Evolutionary conservation across 2,888 invertebrate genomes (phyloP).

Genomic region (Drosophila nr. perissopoda): DNA sequence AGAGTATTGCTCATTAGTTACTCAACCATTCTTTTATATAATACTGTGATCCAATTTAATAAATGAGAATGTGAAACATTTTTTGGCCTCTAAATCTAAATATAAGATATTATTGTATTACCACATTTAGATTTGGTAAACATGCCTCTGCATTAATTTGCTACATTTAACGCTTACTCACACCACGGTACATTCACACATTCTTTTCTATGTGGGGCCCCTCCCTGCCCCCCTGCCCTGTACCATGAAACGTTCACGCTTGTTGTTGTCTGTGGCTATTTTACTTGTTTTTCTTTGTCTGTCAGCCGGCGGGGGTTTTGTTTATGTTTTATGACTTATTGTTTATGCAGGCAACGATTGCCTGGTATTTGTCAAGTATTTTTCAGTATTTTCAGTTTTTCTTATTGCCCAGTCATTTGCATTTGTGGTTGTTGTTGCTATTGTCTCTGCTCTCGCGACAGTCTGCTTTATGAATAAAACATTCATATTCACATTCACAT

Average conservation of each 20-base stretch:
- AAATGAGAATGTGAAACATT: background rate
- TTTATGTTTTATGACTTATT: slow-evolving; percentile 58
- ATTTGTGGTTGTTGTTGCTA: slow-evolving; percentile 20
- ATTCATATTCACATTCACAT: slow-evolving; percentile 45
- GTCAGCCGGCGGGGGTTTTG: slow-evolving; percentile 44
- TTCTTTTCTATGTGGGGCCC: slow-evolving; percentile 20
- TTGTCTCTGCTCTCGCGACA: slow-evolving; percentile 21
- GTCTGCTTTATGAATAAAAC: slow-evolving; percentile 39
- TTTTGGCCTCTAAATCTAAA: background rate
- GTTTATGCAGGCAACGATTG: slow-evolving; percentile 59
- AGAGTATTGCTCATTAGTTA: background rate
- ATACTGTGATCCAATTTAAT: background rate
- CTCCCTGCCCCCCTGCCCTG: background rate
- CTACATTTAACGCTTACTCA: background rate
- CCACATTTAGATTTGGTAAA: background rate
- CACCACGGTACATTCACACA: slow-evolving; percentile 39
- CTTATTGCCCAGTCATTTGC: slow-evolving; percentile 40
- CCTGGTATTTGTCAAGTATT: slow-evolving; percentile 64
- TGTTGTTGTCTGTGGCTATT: slow-evolving; percentile 35
- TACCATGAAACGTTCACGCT: slow-evolving; percentile 19
- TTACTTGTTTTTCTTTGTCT: slow-evolving; percentile 25
- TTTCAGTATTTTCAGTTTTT: slow-evolving; percentile 50
- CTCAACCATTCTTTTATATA: background rate
- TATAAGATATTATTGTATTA: background rate
- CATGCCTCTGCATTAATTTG: background rate